Base-by-base conservation (phyloP, 2,888 invertebrate species). In the Chrysina gloriosa region DNA sequence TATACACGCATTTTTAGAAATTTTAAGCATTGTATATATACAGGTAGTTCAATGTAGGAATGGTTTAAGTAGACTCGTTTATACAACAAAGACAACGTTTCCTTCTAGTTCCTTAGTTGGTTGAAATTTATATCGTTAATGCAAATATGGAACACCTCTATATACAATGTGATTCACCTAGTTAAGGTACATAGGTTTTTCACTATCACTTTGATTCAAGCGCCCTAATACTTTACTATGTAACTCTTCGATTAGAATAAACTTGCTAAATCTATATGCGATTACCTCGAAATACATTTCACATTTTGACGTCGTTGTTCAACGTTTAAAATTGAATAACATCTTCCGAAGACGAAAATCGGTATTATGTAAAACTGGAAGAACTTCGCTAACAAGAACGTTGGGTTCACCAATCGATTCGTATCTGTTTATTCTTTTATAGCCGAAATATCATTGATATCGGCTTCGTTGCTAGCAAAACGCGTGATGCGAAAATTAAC, bases 161-260 rank as follows among this genome's bases (percentile, higher is more conserved):
- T 56, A 36, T 56, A 56, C 56, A 36, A 56, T 56, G 56, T 56
- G 56, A 36, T 56, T 56, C 21, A 34, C 56, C 3, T 31, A 31
- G 31, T 36, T 36, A 36, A 36, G 36, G 14, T 36, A 36, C 36
- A n/a, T 36, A 42, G 42, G 42, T 42, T 42, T 6, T 50, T 50
- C n/a, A n/a, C n/a, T n/a, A n/a, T n/a, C n/a, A n/a, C n/a, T n/a
- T n/a, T n/a, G n/a, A n/a, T n/a, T n/a, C n/a, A n/a, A n/a, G n/a
- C n/a, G n/a, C n/a, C n/a, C n/a, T n/a, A n/a, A n/a, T n/a, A n/a
- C n/a, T 11, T 34, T 34, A 3, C 11, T 2, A 34, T 34, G 11
- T 2, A 34, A 11, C 2, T 3, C 34, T 34, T 3, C 7, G 2
- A 2, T 34, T 34, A 34, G 4, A 34, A 34, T n/a, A n/a, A n/a